These are phyloP conservation scores for Saturnia pavonia DNA, from an alignment of 2,888 invertebrate species.

Conservation along the genomic window DNA sequence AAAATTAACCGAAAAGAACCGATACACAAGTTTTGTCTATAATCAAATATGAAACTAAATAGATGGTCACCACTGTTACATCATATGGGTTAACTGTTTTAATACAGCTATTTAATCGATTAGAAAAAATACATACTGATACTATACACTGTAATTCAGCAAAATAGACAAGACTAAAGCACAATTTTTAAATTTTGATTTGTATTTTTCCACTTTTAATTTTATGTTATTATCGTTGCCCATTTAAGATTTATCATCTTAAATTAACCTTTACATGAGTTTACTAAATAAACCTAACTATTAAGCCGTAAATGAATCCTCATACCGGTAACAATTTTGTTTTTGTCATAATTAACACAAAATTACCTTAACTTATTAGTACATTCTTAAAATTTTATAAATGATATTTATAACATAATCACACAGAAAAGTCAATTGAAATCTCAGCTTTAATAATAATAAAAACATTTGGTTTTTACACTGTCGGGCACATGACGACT, in stretches of 20 bases:
- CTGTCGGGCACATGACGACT: conserved; percentile 72
- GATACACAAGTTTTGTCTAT: background rate
- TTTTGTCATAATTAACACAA: background rate
- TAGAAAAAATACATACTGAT: background rate
- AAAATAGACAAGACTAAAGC: background rate
- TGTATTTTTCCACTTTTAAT: background rate
- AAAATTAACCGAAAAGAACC: background rate
- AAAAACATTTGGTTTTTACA: conserved; percentile 38
- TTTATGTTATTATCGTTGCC: background rate
- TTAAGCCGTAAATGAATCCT: background rate
- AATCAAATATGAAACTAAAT: background rate
- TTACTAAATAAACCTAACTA: background rate
- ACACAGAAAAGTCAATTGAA: conserved; percentile 8
- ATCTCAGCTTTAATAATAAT: conserved; percentile 23
- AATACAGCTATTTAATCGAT: background rate
- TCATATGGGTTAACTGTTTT: background rate
- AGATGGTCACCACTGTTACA: background rate
- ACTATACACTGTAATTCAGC: background rate
- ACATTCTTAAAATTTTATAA: background rate
- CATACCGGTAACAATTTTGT: background rate
- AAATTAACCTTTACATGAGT: background rate
- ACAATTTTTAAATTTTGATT: background rate
- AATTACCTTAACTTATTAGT: background rate
- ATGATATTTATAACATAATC: background rate
- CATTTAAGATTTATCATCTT: background rate